These are phyloP conservation scores for Amphipyra tragopoginis DNA, from an alignment of 2,888 invertebrate genomes.

Conservation along the genomic window DNA sequence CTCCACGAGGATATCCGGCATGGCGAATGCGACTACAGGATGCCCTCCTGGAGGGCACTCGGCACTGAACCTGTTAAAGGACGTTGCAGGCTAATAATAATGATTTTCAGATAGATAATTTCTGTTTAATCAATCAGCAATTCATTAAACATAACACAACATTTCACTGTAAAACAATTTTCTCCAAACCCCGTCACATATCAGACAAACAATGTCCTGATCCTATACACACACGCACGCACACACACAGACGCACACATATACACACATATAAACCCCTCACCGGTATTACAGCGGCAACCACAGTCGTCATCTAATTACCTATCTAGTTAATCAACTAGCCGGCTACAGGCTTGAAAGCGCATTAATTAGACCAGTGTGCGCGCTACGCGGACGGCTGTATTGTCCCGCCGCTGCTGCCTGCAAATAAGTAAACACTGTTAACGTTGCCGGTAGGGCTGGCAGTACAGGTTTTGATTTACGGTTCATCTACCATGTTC, in stretches of 20 bases:
- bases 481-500: too few species aligned
- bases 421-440: conserved; percentile 83
- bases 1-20: too few species aligned
- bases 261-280: conserved; percentile 13
- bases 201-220: conserved; percentile 20
- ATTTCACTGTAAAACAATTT: too few species aligned
- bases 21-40: too few species aligned
- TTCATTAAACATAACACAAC: too few species aligned
- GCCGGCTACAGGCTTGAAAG: conserved; percentile 66
- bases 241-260: conserved; percentile 13
- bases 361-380: conserved; percentile 79
- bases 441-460: conserved; percentile 78
- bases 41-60: too few species aligned
- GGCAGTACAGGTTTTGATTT: conserved; percentile 34
- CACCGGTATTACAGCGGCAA: conserved; percentile 22
- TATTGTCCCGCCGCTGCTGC: conserved; percentile 76
- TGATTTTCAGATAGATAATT: too few species aligned
- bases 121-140: too few species aligned
- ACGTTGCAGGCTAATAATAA: too few species aligned
- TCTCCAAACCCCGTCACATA: background rate
- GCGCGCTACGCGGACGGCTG: conserved; percentile 72
- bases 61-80: too few species aligned
- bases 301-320: conserved; percentile 63
- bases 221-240: conserved; percentile 1
- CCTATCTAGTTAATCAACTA: conserved; percentile 64